Evolutionary conservation across 2,113 vertebrate species (phyloP).

Genomic region (Archilochus colubris): DNA sequence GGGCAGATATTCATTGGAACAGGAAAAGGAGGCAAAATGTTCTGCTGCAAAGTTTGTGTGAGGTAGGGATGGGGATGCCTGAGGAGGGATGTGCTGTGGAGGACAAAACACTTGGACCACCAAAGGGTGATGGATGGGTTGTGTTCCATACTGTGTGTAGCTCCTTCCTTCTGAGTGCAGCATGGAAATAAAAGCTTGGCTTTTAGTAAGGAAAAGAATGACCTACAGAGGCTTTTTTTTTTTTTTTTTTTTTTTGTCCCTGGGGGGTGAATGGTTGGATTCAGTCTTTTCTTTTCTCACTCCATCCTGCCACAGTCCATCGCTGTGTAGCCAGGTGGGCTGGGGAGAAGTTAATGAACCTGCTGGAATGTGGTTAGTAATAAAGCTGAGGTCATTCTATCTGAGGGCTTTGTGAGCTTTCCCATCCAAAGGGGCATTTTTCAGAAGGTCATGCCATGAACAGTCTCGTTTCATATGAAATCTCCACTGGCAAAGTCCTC

Average conservation of each 20-base stretch:
- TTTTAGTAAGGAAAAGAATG: conserved; percentile 46
- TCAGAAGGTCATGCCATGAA: conserved; percentile 44
- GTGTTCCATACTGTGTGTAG: background rate
- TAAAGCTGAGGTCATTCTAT: conserved; percentile 52
- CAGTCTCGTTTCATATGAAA: conserved; percentile 19
- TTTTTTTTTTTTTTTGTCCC: background rate
- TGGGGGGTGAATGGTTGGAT: background rate
- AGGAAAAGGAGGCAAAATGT: background rate
- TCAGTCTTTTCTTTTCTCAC: conserved; percentile 15
- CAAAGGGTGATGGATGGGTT: background rate
- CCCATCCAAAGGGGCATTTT: conserved; percentile 39
- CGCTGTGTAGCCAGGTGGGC: background rate
- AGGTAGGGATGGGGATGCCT: background rate
- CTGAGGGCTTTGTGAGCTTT: conserved; percentile 45
- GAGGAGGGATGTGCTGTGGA: background rate
- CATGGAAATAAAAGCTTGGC: conserved; percentile 35
- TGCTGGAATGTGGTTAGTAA: conserved; percentile 60
- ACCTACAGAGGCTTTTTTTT: background rate
- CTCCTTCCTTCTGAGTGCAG: background rate
- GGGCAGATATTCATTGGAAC: background rate
- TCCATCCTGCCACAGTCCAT: background rate
- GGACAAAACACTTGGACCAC: background rate
- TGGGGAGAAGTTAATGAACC: conserved; percentile 50
- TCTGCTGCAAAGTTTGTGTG: background rate
- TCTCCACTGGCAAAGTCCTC: background rate